These are phyloP conservation scores for Drosophila merina DNA, from an alignment of 2,888 invertebrate genomes.

Conservation along the genomic window DNA sequence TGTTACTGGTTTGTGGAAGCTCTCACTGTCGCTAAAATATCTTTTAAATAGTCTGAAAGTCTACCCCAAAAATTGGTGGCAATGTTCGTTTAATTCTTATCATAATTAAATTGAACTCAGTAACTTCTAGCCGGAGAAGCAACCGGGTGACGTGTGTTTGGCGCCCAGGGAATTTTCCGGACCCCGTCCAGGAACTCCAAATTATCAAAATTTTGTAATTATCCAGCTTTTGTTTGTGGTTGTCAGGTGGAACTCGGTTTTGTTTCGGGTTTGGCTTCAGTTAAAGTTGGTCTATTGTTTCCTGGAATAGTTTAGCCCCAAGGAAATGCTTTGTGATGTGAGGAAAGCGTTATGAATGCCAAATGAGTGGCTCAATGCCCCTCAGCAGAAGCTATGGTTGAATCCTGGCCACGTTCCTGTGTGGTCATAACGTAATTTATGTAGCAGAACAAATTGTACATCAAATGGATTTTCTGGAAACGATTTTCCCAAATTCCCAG, in stretches of 20 bases:
- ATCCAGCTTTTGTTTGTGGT: slow-evolving; percentile 27
- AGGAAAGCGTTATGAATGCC: slow-evolving; percentile 22
- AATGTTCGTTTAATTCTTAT: too few relatives aligned
- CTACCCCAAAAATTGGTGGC: too few relatives aligned
- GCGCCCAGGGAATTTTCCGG: slow-evolving; percentile 19
- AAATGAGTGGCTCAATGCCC: slow-evolving; percentile 9
- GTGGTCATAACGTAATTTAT: background rate
- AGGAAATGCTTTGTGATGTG: slow-evolving; percentile 14
- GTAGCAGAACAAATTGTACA: slow-evolving; percentile 13
- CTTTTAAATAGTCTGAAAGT: too few relatives aligned
- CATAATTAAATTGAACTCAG: slow-evolving; percentile 35
- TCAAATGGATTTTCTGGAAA: background rate
- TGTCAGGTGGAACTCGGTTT: slow-evolving; percentile 16
- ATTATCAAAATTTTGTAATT: slow-evolving; percentile 37
- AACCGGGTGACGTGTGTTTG: slow-evolving; percentile 40
- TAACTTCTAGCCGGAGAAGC: slow-evolving; percentile 25
- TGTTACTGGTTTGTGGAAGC: too few relatives aligned
- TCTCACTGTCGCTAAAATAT: too few relatives aligned
- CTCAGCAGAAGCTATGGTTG: background rate
- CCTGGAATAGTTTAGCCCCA: slow-evolving; percentile 20
- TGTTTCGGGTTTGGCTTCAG: slow-evolving; percentile 13
- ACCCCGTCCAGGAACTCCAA: background rate
- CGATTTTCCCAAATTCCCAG: background rate
- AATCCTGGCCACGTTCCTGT: slow-evolving; percentile 5
- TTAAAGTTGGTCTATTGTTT: slow-evolving; percentile 10